Evolutionary conservation across 1,140 invertebrate genomes (phyloP).

Genomic region (Scaptodrosophila lebanonensis): DNA sequence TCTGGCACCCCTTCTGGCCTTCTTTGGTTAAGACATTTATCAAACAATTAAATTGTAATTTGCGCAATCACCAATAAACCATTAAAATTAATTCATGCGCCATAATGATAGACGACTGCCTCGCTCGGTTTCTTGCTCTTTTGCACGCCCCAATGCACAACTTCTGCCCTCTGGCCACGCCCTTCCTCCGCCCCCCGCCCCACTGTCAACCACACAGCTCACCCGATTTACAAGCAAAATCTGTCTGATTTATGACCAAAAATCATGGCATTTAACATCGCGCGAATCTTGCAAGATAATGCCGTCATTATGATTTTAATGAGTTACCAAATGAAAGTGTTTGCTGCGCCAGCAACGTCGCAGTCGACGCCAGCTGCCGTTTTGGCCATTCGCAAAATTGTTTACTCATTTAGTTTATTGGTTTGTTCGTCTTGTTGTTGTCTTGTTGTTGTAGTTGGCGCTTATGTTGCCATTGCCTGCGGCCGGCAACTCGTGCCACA

Average conservation of each 20-base stretch:
- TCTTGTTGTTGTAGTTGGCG: not conserved
- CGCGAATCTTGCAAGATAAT: conserved; percentile 32
- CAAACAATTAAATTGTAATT: conserved; percentile 60
- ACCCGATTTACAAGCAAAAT: conserved; percentile 9
- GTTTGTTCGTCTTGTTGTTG: not conserved
- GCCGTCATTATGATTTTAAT: conserved; percentile 65
- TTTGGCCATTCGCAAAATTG: not conserved
- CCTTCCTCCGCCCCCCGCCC: not conserved
- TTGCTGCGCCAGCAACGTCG: conserved; percentile 2
- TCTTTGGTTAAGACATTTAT: conserved; percentile 21
- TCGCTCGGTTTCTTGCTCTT: too few species aligned
- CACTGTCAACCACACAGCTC: not conserved
- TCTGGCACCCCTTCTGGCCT: too few species aligned
- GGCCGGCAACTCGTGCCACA: not conserved
- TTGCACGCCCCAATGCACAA: too few species aligned
- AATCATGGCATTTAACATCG: not conserved
- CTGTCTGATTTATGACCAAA: conserved; percentile 54
- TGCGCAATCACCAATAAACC: conserved; percentile 50
- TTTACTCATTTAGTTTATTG: conserved; percentile 1
- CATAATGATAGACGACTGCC: conserved; percentile 15
- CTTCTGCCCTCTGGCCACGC: conserved; percentile 7
- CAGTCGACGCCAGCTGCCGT: not conserved
- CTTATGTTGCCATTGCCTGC: too few species aligned
- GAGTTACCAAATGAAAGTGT: conserved; percentile 65
- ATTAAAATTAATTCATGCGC: conserved; percentile 56